Evolutionary conservation across 2,888 invertebrate genomes (phyloP), one percentile per base, ranked within the genome.

Genomic region (Diaperis boleti): DNA sequence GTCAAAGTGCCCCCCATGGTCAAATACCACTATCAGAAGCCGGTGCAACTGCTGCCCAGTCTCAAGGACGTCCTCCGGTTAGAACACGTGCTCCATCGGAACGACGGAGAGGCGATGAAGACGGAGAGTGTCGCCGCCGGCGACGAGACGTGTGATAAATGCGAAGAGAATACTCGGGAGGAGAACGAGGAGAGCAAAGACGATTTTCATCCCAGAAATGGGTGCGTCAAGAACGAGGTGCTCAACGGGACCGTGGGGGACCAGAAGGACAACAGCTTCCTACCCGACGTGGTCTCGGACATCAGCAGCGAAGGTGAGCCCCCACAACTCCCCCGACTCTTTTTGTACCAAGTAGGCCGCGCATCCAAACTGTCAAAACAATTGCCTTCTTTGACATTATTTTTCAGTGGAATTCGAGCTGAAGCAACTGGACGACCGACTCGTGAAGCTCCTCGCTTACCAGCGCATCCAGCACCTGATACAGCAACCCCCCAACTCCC

Each of bases 1-100:
- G 87, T 89, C 35, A 79, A 85, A 77, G 91, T 95, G 42, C 96
- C 96, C 8, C 84, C 83, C 47, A 89, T 91, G 81, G 90, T 96
- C 41, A 91, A 90, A 67, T 85, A 87, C 69, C 93, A 94, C 76
- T 96, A 96, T 82, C 82, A 84, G 63, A 85, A 87, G 78, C 95
- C 94, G 14, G 88, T 92, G 42, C 86, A 89, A 26, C 81, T 94
- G 70, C 80, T 92, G 77, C 90, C 92, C 1, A 85, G 86, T 1
- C 82, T 90, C 31, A 79, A 88, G 10, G 89, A 90, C 70, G 84
- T 88, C 33, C 81, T 88, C 70, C 83, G 90, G 37, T 86, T 88
- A 72, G 82, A 82, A 18, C 83, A 82, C 15, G 86, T 88, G 37
- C 61, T 47, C 47, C 66, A 49, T 22, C 41, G 59, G 45, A 41